Conservation (phyloP, 64 coral and sea anemone species). For the Stylophora pistillata region DNA sequence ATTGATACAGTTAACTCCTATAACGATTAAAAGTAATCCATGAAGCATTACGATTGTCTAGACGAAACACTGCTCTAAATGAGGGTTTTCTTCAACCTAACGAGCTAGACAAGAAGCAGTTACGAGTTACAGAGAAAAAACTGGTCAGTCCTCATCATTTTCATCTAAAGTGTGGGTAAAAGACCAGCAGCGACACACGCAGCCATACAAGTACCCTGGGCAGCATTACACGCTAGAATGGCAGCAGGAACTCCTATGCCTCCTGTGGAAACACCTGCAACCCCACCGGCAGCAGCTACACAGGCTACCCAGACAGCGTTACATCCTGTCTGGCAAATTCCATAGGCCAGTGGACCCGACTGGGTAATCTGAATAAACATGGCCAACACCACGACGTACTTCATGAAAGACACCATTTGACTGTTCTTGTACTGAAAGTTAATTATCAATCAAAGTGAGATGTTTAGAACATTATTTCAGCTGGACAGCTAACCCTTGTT, state of each 20-base stretch:
- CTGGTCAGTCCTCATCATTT: no score
- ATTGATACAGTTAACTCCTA: no score
- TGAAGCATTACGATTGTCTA: no score
- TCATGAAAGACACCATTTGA: background rate
- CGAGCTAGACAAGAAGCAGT: no score
- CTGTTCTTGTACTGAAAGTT: background rate
- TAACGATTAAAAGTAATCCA: no score
- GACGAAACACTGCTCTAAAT: no score
- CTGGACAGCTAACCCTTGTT: background rate
- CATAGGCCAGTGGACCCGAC: background rate
- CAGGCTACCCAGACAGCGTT: slow-evolving; percentile 13
- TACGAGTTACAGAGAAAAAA: no score
- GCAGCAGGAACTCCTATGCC: slow-evolving; percentile 18
- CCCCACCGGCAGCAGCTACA: slow-evolving; percentile 36
- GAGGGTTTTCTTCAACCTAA: no score
- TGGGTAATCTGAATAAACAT: background rate
- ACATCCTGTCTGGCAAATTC: slow-evolving; percentile 6
- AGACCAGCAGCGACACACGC: slow-evolving; percentile 55
- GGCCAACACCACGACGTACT: background rate
- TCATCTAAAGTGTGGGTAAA: background rate
- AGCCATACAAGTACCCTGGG: slow-evolving; percentile 40
- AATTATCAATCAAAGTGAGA: slow-evolving; percentile 7
- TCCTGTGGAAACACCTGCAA: slow-evolving; percentile 8
- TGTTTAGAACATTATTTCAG: background rate
- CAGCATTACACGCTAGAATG: slow-evolving; percentile 51